Base-by-base conservation (phyloP, 2,888 invertebrate species). In the Melolontha melolontha region DNA sequence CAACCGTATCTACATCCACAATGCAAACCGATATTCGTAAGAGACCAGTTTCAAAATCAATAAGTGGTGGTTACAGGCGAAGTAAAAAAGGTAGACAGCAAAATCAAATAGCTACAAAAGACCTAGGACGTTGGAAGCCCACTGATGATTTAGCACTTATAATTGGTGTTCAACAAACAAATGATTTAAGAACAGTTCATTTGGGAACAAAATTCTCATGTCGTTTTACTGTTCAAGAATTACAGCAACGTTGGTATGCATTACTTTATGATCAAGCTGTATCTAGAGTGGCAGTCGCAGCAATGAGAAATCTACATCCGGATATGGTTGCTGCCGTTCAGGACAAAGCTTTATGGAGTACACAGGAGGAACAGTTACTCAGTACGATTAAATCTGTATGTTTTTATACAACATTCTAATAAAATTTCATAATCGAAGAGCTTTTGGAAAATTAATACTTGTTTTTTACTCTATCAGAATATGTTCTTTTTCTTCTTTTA, bases 181-280 rank as follows among this genome's bases (percentile, higher is more conserved):
- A 93, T 82, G 93, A 93, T 78, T 82, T 93, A 67, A 87, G 91
- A 47, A 90, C 90, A 79, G 92, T 99, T 0, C 95, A 97, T 80
- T 87, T 95, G 71, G 96, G 96, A 5, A 92, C 96, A 0, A 97
- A 96, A 79, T 99, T 99, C 84, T 96, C 98, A 0, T 97, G 97
- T 79, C 92, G 95, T 68, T 98, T 97, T 81, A 95, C 96, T 0
- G 85, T 96, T 22, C 92, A 93, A 78, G 98, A 99, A 80, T 88
- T 99, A 63, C 96, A 97, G 79, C 94, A 96, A 65, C 89, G 98
- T 57, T 99, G 98, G 98, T 97, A 96, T 82, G 94, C 96, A 0
- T 83, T 99, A 65, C 86, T 99, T 17, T 98, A 98, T 82, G 97
- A 98, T 83, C 93, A 95, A n/a, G 90, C 94, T 51, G 91, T 98